Percentiles rank a stretch among this genome's conserved stretches.
Evolutionary conservation across 2,113 vertebrate genomes (phyloP).

Genomic region (Rhea americana): DNA sequence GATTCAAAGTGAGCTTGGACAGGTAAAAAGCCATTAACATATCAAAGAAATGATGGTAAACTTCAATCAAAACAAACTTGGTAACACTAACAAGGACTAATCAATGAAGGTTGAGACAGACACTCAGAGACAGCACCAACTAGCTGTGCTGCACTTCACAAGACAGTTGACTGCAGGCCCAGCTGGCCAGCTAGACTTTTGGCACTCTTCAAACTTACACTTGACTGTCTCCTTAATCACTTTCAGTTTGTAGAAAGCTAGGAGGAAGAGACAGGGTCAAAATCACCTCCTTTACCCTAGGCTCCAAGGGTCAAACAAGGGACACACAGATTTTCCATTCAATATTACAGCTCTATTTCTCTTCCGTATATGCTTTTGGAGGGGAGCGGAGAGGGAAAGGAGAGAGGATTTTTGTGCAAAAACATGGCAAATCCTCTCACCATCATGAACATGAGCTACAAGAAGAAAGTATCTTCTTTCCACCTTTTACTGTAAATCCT

Average conservation of each 20-base stretch:
- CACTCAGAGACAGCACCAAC: background rate
- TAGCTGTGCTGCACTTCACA: constrained; percentile 11
- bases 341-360: background rate
- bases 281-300: background rate
- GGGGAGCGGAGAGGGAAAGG: no score
- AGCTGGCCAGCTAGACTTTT: background rate
- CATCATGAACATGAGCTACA: background rate
- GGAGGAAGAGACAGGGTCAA: constrained; percentile 2
- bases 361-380: background rate
- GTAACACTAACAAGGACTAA: background rate
- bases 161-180: background rate
- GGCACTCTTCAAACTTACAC: background rate
- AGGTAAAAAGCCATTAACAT: background rate
- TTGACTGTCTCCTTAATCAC: constrained; percentile 2
- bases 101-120: constrained; percentile 1
- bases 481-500: background rate
- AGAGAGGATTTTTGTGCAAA: background rate
- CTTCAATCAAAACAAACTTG: background rate
- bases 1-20: background rate
- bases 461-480: background rate
- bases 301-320: background rate
- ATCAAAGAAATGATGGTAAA: background rate
- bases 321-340: background rate
- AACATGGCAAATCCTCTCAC: background rate
- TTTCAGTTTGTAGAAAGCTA: constrained; percentile 15